Conservation (phyloP, 2,888 invertebrate genomes). For the Plutella xylostella region DNA sequence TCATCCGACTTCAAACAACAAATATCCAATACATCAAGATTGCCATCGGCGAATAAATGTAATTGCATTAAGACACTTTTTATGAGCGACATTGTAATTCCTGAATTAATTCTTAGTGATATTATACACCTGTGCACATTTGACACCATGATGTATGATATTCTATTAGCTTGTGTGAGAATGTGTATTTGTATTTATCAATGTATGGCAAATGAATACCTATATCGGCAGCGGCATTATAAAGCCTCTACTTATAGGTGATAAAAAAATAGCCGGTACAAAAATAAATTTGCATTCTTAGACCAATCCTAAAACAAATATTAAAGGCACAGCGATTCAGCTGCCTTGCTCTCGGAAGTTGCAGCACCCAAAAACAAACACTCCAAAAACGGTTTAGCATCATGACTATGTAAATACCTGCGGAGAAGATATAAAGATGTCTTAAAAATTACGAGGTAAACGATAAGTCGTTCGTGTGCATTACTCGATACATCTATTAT, state of each 20-base stretch:
- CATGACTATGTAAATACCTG: too few relatives aligned
- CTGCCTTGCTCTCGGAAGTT: too few relatives aligned
- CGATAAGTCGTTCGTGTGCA: too few relatives aligned
- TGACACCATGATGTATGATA: slow-evolving; percentile 2
- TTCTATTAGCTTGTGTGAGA: neutral
- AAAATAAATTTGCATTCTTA: neutral
- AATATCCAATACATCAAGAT: slow-evolving; percentile 1
- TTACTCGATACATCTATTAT: too few relatives aligned
- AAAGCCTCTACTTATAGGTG: neutral
- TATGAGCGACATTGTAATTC: neutral
- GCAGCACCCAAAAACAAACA: too few relatives aligned
- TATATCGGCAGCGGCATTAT: neutral
- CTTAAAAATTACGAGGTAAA: too few relatives aligned
- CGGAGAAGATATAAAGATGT: too few relatives aligned
- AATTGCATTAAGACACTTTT: slow-evolving; percentile 3
- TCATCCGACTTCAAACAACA: too few relatives aligned
- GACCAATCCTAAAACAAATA: neutral
- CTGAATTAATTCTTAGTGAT: slow-evolving; percentile 1
- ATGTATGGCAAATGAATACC: too few relatives aligned
- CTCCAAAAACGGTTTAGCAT: too few relatives aligned
- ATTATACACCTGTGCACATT: slow-evolving; percentile 5
- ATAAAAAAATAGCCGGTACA: neutral
- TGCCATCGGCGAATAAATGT: neutral
- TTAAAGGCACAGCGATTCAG: too few relatives aligned
- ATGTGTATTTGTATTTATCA: neutral